Evolutionary conservation across 2,888 invertebrate species (phyloP).

Genomic region (Calameuta pallipes): DNA sequence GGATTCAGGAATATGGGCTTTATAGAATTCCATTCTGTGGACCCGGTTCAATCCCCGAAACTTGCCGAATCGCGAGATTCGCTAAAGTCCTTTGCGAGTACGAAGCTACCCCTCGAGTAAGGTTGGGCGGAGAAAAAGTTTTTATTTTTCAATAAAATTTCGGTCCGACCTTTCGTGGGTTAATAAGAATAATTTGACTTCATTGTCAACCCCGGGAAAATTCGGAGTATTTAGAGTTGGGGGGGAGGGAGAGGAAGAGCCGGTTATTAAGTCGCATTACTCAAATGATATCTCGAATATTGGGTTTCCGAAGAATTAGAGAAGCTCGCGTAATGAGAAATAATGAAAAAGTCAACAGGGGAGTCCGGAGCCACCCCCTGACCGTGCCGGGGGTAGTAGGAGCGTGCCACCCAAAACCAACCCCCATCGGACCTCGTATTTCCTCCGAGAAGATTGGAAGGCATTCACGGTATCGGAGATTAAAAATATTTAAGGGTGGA

Average conservation of each 20-base stretch:
- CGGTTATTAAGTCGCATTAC: constrained; percentile 28
- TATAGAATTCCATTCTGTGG: background rate
- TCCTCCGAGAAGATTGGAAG: constrained; percentile 18
- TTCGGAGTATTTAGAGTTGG: background rate
- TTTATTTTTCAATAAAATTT: background rate
- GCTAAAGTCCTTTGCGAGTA: background rate
- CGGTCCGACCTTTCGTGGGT: background rate
- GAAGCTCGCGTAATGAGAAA: constrained; percentile 27
- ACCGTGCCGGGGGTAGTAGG: background rate
- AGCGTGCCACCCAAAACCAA: constrained; percentile 8
- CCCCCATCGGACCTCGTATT: constrained; percentile 10
- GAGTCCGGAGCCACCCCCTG: constrained; percentile 6
- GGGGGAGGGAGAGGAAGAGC: background rate
- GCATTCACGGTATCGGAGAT: constrained; percentile 28
- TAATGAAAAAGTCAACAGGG: constrained; percentile 37
- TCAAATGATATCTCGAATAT: constrained; percentile 29
- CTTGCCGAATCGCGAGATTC: background rate
- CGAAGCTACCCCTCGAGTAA: background rate
- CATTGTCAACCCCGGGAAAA: background rate
- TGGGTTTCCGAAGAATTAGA: constrained; percentile 25
- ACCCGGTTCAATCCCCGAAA: background rate
- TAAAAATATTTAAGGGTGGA: constrained; percentile 41
- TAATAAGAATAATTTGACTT: constrained; percentile 5
- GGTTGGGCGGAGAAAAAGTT: background rate
- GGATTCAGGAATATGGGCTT: background rate